phyloP scores from a whole-genome alignment of 2,888 invertebrate genomes.

The Stenolophus ochropezus region DNA sequence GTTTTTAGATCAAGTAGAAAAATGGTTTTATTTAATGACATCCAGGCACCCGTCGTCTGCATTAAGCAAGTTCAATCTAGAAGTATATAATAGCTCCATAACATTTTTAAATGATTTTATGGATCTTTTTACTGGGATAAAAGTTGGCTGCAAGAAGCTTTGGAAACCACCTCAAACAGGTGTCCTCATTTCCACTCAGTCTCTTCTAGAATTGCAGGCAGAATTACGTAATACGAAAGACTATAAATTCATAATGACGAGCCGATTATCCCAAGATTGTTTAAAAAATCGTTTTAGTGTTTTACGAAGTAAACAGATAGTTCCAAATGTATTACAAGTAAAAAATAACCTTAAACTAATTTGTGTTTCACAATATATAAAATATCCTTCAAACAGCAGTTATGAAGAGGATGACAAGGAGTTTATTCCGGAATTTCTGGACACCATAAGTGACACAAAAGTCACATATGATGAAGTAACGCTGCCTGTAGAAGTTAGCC shows the following conservation, averaged over 20 bases:
- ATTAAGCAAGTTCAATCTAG: no score
- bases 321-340: neutral
- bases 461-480: constrained; percentile 39
- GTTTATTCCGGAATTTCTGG: constrained; percentile 62
- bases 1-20: constrained; percentile 63
- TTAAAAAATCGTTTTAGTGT: constrained; percentile 62
- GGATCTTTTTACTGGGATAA: constrained; percentile 30
- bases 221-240: no score
- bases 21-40: constrained; percentile 65
- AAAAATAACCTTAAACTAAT: constrained; percentile 60
- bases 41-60: constrained; percentile 62
- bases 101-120: constrained; percentile 61
- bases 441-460: constrained; percentile 42
- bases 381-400: no score
- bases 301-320: neutral
- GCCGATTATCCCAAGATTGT: constrained; percentile 63
- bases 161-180: constrained; percentile 64
- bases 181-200: constrained; percentile 10
- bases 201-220: no score
- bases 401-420: no score
- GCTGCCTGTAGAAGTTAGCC: constrained; percentile 11
- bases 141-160: constrained; percentile 54
- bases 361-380: constrained; percentile 57
- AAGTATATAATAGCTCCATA: constrained; percentile 58
- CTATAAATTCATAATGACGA: constrained; percentile 63